Base-by-base conservation (phyloP, 23 tunicate species). In the Ciona savignyi region DNA sequence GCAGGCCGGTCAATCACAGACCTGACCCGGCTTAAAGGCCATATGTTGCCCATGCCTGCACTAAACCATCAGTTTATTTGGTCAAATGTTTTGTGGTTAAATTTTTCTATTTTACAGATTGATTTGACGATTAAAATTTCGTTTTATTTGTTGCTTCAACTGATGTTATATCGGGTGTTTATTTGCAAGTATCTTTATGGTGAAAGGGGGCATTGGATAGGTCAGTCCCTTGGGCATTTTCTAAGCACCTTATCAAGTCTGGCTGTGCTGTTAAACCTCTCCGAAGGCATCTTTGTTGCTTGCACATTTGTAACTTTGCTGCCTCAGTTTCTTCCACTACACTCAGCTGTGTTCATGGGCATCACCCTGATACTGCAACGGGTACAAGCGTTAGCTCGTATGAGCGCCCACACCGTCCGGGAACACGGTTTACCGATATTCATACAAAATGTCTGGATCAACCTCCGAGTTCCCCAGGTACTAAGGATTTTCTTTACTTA, bases 401-500 rank as follows among this genome's bases (percentile, higher is more conserved):
- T 23, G 51, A 51, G 26, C 4, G 60, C 23, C 35, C 51, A 32
- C 35, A 67, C 63, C 1, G 4, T 31, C 35, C 51, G 0, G 35
- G 78, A 24, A 9, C 70, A 60, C 31, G 79, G 79, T 1, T 48
- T 75, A 27, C 79, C 79, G 19, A 23, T 30, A 0, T 63, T 62
- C 20, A 60, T 83, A 21, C 51, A 83, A 25, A 62, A 67, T 35
- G 60, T 80, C 30, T 83, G 88, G 88, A 42, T 35, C 6, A 30
- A 51, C 22, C 62, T 79, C 35, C 67, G 88, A 24, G 81, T 83
- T 20, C 81, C 88, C 0, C 63, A 79, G 24, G 90, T 84, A 25
- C 71, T 84, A 3, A 35, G 90, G 61, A 51, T 84, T 21, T 84
- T 42, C 74, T 78, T 84, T 71, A n/a, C 77, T 28, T 71, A 32